These are phyloP conservation scores for Drosophila guanche DNA, from an alignment of 1,140 invertebrate genomes.

Conservation along the genomic window DNA sequence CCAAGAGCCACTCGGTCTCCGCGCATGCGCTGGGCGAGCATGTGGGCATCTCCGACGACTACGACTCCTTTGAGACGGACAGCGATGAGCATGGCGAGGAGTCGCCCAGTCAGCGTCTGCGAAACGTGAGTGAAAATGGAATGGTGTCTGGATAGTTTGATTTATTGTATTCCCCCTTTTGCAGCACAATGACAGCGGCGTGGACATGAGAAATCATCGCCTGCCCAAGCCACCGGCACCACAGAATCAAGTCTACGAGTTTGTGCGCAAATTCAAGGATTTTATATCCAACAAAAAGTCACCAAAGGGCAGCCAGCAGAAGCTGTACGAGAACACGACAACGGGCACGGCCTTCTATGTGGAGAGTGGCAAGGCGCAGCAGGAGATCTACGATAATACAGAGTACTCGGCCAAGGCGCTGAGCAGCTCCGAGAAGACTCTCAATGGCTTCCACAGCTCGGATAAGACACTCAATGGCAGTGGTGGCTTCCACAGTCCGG, in stretches of 20 bases:
- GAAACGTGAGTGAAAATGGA: slow-evolving; percentile 49
- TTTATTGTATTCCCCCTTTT: not conserved
- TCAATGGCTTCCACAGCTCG: slow-evolving; percentile 20
- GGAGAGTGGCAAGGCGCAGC: slow-evolving; percentile 31
- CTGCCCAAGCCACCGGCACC: slow-evolving; percentile 85
- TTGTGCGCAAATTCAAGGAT: slow-evolving; percentile 86
- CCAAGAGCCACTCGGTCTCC: slow-evolving; percentile 62
- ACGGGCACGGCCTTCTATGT: slow-evolving; percentile 71
- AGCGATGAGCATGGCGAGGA: slow-evolving; percentile 83
- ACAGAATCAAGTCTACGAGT: slow-evolving; percentile 84
- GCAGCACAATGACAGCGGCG: slow-evolving; percentile 84
- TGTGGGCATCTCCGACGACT: slow-evolving; percentile 84
- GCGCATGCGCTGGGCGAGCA: slow-evolving; percentile 65
- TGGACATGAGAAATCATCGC: slow-evolving; percentile 85
- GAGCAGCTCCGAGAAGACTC: slow-evolving; percentile 40
- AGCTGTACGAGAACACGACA: slow-evolving; percentile 75
- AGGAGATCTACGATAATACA: slow-evolving; percentile 62
- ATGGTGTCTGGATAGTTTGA: not conserved
- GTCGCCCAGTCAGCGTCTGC: slow-evolving; percentile 84
- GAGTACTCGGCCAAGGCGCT: slow-evolving; percentile 26
- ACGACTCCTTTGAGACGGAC: slow-evolving; percentile 87
- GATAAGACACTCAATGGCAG: slow-evolving; percentile 37
- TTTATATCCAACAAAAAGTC: slow-evolving; percentile 85
- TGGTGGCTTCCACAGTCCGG: slow-evolving; percentile 4
- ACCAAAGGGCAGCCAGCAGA: slow-evolving; percentile 84